Percentiles rank a stretch among this genome's conserved stretches.
phyloP scores from a whole-genome alignment of 2,888 invertebrate species.

The Apantesis nais region DNA sequence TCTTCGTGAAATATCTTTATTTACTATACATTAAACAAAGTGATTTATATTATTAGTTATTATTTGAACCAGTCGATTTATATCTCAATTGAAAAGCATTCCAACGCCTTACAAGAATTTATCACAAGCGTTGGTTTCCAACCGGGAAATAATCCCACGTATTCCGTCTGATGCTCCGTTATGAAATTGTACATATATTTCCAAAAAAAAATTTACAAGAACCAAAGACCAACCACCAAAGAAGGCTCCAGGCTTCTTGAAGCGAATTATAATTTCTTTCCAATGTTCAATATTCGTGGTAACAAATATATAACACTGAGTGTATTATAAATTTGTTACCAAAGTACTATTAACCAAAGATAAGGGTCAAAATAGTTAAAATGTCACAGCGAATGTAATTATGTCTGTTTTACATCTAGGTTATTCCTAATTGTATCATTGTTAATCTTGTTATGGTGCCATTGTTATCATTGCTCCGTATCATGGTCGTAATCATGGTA shows the following conservation, averaged over 20 bases:
- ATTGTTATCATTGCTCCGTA: no score
- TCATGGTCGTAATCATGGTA: no score
- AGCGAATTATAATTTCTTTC: constrained; percentile 64
- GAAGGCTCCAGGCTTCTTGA: constrained; percentile 57
- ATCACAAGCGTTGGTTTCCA: constrained; percentile 65
- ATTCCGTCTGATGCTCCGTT: constrained; percentile 56
- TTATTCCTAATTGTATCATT: not conserved
- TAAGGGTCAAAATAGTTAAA: constrained; percentile 40
- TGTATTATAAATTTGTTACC: no score
- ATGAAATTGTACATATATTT: constrained; percentile 59
- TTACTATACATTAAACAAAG: no score
- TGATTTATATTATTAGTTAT: no score
- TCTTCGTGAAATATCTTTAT: constrained; percentile 48
- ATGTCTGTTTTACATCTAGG: constrained; percentile 22
- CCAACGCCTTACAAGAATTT: constrained; percentile 62
- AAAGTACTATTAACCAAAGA: no score
- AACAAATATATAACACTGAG: not conserved
- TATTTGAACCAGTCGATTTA: constrained; percentile 52
- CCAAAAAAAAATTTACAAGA: no score
- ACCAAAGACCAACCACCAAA: no score
- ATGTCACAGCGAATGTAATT: constrained; percentile 35
- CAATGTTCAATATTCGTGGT: constrained; percentile 62
- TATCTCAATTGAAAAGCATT: constrained; percentile 66
- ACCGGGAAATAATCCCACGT: constrained; percentile 66
- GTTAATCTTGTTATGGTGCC: not conserved